Conservation (phyloP, 2,797 vertebrate species). For the Cheirogaleus major region DNA sequence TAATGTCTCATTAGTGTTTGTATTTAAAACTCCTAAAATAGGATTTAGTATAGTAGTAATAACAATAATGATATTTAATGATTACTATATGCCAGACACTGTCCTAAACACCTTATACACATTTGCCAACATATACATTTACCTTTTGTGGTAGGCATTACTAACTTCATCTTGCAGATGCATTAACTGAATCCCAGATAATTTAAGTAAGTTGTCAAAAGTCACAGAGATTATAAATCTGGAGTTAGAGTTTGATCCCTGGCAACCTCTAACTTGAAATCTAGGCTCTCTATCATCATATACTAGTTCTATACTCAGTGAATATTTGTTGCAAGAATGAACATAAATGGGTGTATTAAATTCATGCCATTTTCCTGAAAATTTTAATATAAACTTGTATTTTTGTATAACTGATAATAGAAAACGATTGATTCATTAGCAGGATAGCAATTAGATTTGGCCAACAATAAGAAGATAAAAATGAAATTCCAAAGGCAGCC, state of each 20-base stretch:
- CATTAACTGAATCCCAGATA: not conserved
- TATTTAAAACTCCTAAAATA: not conserved
- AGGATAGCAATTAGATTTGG: not conserved
- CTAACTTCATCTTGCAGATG: not conserved
- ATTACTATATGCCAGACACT: not conserved
- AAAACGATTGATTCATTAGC: not conserved
- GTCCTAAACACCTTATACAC: not conserved
- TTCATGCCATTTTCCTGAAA: not conserved
- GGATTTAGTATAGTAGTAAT: not conserved
- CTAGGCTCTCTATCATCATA: not conserved
- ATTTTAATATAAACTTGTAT: not conserved
- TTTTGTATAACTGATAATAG: not conserved
- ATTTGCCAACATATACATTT: not conserved
- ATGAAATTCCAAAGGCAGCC: not conserved
- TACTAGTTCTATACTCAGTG: not conserved
- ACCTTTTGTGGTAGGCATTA: not conserved
- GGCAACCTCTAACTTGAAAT: not conserved
- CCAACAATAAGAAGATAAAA: not conserved
- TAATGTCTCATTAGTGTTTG: not conserved
- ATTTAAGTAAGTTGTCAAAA: not conserved
- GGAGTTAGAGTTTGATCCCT: not conserved
- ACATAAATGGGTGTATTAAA: rapidly evolving
- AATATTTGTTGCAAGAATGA: not conserved
- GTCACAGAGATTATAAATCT: not conserved
- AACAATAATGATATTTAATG: not conserved